Evolutionary conservation across 1,140 invertebrate genomes (phyloP).

Genomic region (Portunus trituberculatus): DNA sequence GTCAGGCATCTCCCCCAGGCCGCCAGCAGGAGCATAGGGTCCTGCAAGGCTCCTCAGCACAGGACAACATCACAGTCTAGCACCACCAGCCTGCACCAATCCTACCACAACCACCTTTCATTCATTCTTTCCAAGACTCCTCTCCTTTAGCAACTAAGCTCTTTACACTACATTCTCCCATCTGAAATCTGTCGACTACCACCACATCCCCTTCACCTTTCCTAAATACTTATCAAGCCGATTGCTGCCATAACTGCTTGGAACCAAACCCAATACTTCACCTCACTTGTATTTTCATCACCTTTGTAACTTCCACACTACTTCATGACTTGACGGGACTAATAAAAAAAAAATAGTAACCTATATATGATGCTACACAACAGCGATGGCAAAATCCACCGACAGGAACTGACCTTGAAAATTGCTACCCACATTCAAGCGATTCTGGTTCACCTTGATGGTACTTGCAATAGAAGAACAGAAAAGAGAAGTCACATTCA

Average conservation of each 20-base stretch:
- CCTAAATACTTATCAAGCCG: not conserved
- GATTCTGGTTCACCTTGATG: constrained; percentile 7
- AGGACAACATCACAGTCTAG: constrained; percentile 49
- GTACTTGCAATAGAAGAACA: not conserved
- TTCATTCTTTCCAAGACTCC: not conserved
- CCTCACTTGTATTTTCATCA: not conserved
- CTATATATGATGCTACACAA: not conserved
- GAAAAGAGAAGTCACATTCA: not conserved
- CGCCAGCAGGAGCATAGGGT: not conserved
- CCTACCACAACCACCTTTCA: not conserved
- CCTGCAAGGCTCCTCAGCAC: constrained; percentile 8
- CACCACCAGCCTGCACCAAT: constrained; percentile 28
- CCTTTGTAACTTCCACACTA: not conserved
- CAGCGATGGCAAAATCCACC: not conserved
- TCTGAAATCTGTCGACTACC: not conserved
- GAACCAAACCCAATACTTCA: not conserved
- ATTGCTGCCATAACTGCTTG: not conserved
- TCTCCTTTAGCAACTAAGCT: not conserved
- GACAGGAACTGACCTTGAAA: not conserved
- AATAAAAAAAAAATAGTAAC: not conserved
- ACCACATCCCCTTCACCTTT: not conserved
- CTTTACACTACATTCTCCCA: not conserved
- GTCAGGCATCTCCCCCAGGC: not conserved
- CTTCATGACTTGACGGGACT: not conserved
- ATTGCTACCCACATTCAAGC: constrained; percentile 10